These are phyloP conservation scores for Amniataba percoides DNA, from an alignment of 2,797 vertebrate genomes.

Conservation along the genomic window DNA sequence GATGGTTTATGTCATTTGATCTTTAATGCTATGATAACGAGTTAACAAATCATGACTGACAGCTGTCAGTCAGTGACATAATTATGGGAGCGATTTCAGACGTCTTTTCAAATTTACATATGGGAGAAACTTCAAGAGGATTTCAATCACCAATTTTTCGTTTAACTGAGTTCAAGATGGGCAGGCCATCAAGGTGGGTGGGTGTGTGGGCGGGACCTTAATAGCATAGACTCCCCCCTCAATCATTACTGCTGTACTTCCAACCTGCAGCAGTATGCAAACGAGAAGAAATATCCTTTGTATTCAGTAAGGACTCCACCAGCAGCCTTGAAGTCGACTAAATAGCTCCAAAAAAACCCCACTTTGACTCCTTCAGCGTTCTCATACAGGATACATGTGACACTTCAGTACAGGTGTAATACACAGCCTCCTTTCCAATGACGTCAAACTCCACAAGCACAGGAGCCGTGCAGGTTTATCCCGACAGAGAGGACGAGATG, in stretches of 20 bases:
- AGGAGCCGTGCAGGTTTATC: constrained; percentile 7
- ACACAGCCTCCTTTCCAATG: background rate
- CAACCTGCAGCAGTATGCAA: background rate
- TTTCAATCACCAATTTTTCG: too few species aligned
- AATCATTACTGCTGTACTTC: background rate
- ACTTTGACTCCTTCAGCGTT: background rate
- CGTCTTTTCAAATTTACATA: too few species aligned
- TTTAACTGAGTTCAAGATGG: too few species aligned
- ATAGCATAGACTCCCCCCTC: too few species aligned
- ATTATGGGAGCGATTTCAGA: too few species aligned
- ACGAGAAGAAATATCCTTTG: background rate
- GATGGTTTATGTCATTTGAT: too few species aligned
- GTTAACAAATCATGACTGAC: too few species aligned
- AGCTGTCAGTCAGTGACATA: too few species aligned
- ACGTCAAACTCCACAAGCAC: constrained; percentile 24
- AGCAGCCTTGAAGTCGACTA: background rate
- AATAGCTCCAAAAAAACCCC: background rate
- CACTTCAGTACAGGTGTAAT: constrained; percentile 6
- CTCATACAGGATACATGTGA: background rate
- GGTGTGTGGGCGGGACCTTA: too few species aligned
- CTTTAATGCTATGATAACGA: too few species aligned
- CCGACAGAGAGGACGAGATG: constrained; percentile 16
- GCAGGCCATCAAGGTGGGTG: too few species aligned
- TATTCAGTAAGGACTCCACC: background rate
- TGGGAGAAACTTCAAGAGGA: too few species aligned